Percentiles rank a stretch among this genome's conserved stretches.
phyloP scores from a whole-genome alignment of 2,888 invertebrate species.

The Danaus chrysippus region DNA sequence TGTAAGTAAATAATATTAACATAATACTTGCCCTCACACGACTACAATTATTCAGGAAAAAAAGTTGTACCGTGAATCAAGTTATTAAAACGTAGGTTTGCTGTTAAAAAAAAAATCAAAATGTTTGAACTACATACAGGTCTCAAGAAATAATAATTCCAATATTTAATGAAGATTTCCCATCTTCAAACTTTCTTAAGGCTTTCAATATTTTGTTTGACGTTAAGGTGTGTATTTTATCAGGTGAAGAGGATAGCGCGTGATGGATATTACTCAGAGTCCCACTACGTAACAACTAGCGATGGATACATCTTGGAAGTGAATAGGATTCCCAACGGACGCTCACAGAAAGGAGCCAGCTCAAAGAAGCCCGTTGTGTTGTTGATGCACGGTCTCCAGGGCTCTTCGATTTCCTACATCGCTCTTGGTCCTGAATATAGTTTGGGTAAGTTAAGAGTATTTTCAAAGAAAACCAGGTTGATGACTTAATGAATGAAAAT shows the following conservation, averaged over 20 bases:
- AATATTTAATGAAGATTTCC: no score
- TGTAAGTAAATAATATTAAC: not conserved
- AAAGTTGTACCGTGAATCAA: no score
- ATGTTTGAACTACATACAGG: no score
- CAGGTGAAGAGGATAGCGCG: conserved; percentile 27
- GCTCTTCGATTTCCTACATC: conserved; percentile 32
- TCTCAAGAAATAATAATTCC: no score
- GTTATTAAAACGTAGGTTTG: no score
- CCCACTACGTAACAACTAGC: conserved; percentile 35
- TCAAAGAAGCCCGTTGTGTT: conserved; percentile 34
- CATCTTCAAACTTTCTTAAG: no score
- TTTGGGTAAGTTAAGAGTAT: conserved; percentile 32
- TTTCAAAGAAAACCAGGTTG: not conserved
- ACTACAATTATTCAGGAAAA: no score
- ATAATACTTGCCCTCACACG: not conserved
- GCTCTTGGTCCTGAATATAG: conserved; percentile 31
- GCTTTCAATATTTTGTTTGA: no score
- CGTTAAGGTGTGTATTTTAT: not conserved
- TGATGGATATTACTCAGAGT: conserved; percentile 38
- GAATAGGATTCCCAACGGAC: conserved; percentile 40
- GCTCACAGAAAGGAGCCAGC: conserved; percentile 16
- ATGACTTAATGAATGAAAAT: not conserved
- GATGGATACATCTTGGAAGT: conserved; percentile 43
- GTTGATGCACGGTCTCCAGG: conserved; percentile 40
- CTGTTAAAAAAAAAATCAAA: no score